Evolutionary conservation across 1,140 invertebrate genomes (phyloP), one percentile per base, ranked within the genome.

Genomic region (Limonius californicus): DNA sequence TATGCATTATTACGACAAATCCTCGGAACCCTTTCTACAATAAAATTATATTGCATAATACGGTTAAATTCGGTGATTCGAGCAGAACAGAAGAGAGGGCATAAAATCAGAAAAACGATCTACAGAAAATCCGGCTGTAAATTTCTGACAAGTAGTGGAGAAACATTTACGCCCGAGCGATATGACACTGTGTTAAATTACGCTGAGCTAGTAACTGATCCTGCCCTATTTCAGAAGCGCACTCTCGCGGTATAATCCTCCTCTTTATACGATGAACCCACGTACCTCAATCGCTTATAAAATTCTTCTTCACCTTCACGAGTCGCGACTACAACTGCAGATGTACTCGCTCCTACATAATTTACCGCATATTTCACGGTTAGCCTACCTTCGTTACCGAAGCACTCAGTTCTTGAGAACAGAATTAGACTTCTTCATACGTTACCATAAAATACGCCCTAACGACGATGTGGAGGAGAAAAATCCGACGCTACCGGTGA

Each of bases 131-230:
- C 63, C 59, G 59, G 63, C 59, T 64, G 63, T 64, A 64, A 64
- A 64, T 64, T 64, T 58, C 63, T 61, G 63, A 61, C 63, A 64
- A 64, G 63, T 61, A 64, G 54, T 61, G 45, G 59, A 64, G 63
- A 64, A 59, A 64, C 63, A 64, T 64, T 64, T 64, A 64, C 63
- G 63, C 63, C 63, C 63, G 58, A 57, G 58, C 63, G 63, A 64
- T 64, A 64, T 64, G 63, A 64, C 63, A 64, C 63, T 57, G 58
- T 64, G 63, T 64, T 64, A 64, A 64, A 64, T 64, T 64, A 64
- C 63, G 63, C 63, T 64, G 63, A 64, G 63, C 63, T 64, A 61
- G 63, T 64, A 60, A 64, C 63, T 64, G 63, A 64, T 64, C 63
- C 55, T 54, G 59, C 63, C 53, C 59, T 63, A 63, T 63, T 63